These are phyloP conservation scores for Callipepla californica DNA, from an alignment of 2,113 vertebrate genomes.

Conservation along the genomic window DNA sequence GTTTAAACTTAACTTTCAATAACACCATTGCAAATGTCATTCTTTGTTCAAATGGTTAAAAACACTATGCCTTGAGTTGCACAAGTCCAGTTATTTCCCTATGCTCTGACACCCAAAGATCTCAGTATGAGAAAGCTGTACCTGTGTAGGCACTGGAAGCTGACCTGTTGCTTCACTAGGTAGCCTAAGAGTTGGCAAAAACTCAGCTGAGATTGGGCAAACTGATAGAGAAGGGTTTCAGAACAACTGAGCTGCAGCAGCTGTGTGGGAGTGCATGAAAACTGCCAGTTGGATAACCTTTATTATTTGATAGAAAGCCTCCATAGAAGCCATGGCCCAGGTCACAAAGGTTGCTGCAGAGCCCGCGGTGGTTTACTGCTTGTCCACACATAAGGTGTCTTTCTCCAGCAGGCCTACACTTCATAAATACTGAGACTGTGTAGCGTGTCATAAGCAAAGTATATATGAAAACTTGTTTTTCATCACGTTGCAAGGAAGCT, in stretches of 20 bases:
- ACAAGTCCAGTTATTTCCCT: not conserved
- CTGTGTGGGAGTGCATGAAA: rapidly evolving
- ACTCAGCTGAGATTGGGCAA: not conserved
- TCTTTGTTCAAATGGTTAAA: not conserved
- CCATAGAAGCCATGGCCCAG: not conserved
- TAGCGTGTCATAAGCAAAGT: rapidly evolving
- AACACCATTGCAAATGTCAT: not conserved
- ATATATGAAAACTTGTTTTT: not conserved
- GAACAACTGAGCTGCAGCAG: rapidly evolving
- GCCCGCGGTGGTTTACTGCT: not conserved
- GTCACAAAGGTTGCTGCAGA: not conserved
- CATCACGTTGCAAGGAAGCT: not conserved
- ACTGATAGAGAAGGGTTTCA: rapidly evolving
- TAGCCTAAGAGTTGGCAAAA: not conserved
- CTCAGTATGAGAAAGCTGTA: not conserved
- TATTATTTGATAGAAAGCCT: not conserved
- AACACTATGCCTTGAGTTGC: not conserved
- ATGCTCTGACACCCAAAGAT: not conserved
- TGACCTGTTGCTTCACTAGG: not conserved
- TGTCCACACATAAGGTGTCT: rapidly evolving
- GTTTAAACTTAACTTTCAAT: not conserved
- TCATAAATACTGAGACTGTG: not conserved
- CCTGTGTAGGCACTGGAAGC: not conserved
- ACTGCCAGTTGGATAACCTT: not conserved
- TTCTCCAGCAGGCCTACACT: not conserved